Conservation (phyloP, 2,888 invertebrate genomes). For the Tanytarsus gracilentus region DNA sequence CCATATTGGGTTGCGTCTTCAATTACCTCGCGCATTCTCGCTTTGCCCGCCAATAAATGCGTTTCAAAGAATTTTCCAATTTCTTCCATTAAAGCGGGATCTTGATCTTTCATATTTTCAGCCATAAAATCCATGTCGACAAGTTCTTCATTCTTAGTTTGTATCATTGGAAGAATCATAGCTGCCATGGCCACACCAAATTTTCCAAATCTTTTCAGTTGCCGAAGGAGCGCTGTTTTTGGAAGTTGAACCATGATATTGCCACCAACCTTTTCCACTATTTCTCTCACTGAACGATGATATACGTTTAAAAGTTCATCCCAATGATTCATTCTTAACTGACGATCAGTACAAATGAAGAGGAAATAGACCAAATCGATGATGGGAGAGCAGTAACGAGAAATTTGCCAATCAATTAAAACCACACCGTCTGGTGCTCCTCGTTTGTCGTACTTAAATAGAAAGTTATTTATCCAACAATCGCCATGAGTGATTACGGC, state of each 20-base stretch:
- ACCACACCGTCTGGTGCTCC: conserved; percentile 23
- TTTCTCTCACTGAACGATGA: conserved; percentile 29
- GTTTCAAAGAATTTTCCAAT: not conserved
- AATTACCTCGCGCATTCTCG: conserved; percentile 29
- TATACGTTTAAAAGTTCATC: conserved; percentile 29
- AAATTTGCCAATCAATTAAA: conserved; percentile 30
- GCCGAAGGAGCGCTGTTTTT: conserved; percentile 28
- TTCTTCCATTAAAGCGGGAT: conserved; percentile 3
- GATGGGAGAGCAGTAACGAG: conserved; percentile 30
- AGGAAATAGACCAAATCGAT: conserved; percentile 30
- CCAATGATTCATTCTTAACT: conserved; percentile 29
- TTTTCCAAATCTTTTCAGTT: conserved; percentile 30
- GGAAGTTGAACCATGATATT: conserved; percentile 30
- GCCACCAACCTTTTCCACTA: conserved; percentile 29
- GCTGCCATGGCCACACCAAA: conserved; percentile 27
- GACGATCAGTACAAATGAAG: conserved; percentile 29
- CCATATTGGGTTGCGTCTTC: conserved; percentile 28
- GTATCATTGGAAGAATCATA: conserved; percentile 28
- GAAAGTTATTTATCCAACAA: conserved; percentile 30
- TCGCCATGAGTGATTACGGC: conserved; percentile 30
- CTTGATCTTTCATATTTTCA: conserved; percentile 11
- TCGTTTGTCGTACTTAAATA: conserved; percentile 28
- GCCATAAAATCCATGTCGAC: conserved; percentile 28
- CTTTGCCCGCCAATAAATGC: not conserved
- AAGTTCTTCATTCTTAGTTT: conserved; percentile 12